These are phyloP conservation scores for Lucinisca nassula DNA, from an alignment of 2,888 invertebrate species.

Conservation along the genomic window DNA sequence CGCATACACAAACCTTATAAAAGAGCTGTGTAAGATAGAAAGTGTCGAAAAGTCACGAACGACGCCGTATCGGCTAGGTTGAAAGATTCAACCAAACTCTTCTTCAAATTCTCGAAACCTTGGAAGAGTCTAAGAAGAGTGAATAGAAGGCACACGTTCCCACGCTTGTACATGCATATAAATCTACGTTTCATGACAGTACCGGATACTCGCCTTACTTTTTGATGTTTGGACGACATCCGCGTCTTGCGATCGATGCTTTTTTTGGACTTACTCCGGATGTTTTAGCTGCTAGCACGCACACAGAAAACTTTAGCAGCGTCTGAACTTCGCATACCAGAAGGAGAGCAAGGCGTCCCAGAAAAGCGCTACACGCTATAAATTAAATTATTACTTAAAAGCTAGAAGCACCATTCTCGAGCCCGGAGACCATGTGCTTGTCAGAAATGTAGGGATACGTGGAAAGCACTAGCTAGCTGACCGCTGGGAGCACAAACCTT, in stretches of 20 bases:
- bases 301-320: not conserved
- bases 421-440: not conserved
- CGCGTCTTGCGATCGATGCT: not conserved
- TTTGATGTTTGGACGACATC: too few relatives aligned
- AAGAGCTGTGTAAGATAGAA: not conserved
- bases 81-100: too few relatives aligned
- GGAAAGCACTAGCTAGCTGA: not conserved
- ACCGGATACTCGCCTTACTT: not conserved
- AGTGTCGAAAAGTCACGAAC: not conserved
- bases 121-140: too few relatives aligned
- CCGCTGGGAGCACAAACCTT: not conserved
- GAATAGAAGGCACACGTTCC: not conserved
- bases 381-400: not conserved
- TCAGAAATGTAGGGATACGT: not conserved
- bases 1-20: not conserved
- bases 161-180: too few relatives aligned
- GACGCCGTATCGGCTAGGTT: too few relatives aligned
- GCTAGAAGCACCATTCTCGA: not conserved
- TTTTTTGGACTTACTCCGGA: not conserved
- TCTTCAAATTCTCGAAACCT: too few relatives aligned
- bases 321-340: not conserved
- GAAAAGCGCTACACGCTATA: not conserved
- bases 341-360: not conserved
- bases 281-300: not conserved
- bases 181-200: too few relatives aligned